phyloP scores from a whole-genome alignment of 2,113 vertebrate species.

The Ramphastos sulfuratus region DNA sequence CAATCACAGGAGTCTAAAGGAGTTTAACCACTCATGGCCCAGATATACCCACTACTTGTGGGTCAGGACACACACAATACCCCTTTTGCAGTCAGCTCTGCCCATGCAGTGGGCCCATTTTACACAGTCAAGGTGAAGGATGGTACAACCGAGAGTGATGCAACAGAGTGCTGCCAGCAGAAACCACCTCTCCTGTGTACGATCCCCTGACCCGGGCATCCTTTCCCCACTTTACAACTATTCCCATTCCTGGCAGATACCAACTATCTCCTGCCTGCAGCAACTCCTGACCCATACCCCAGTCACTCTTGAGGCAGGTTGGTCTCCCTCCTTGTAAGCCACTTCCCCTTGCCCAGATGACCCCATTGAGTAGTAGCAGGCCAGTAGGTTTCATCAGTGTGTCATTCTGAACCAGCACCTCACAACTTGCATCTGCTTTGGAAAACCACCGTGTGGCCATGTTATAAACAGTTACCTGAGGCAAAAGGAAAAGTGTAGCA shows the following conservation, averaged over 20 bases:
- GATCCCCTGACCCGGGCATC: not conserved
- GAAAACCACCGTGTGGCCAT: not conserved
- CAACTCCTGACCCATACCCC: not conserved
- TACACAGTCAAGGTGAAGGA: fast-evolving
- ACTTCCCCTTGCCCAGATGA: not conserved
- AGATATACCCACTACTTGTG: not conserved
- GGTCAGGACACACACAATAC: not conserved
- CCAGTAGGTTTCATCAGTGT: not conserved
- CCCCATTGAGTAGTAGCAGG: not conserved
- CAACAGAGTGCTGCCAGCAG: not conserved
- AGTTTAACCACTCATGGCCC: not conserved
- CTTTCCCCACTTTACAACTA: not conserved
- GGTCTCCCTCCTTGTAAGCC: not conserved
- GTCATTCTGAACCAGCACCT: not conserved
- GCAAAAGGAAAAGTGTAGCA: not conserved
- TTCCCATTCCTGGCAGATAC: not conserved
- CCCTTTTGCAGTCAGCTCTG: not conserved
- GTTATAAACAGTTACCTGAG: fast-evolving
- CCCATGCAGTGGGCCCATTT: not conserved
- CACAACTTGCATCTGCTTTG: not conserved
- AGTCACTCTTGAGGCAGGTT: fast-evolving
- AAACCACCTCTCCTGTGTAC: not conserved
- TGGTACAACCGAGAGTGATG: not conserved
- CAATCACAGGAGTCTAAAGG: not conserved
- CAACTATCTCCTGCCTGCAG: not conserved